Base-by-base conservation (phyloP, 2,888 invertebrate species). In the Uloborus plumipes region DNA sequence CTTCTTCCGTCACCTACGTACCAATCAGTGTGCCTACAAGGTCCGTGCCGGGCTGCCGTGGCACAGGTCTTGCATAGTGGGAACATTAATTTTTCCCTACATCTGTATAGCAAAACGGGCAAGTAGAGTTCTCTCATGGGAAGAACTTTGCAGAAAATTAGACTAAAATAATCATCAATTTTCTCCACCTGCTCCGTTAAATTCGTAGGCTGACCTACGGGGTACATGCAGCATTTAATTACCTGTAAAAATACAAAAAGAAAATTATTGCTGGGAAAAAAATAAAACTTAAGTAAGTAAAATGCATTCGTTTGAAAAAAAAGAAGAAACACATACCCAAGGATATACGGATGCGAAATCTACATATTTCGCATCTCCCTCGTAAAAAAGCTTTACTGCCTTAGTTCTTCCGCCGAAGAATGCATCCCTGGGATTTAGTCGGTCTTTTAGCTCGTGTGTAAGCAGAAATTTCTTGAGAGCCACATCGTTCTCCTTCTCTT, bases 341-440 rank as follows among this genome's bases (percentile, higher is more conserved):
- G 87, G 87, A 70, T 88, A 88, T n/a, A 87, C 39, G 6, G 84
- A 84, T 0, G 84, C 85, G 22, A 87, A 86, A 49, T 87, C 87
- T 3, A 85, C 64, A 65, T 88, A 87, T 14, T 83, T 78, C 7
- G 20, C 78, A 0, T 74, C 18, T 0, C 73, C 82, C 59, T 86
- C 84, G 50, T 86, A 70, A 55, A 85, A 86, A 9, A 88, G 49
- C 20, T 86, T 76, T 78, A 86, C 78, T 6, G 86, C 86, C 61
- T 87, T 86, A 0, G 86, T 87, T 18, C 87, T 20, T 0, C 87
- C 87, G 2, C 87, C 87, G 82, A 74, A 87, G 66, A 88, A 87
- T 16, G 86, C 86, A 79, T 87, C 86, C 55, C 86, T 69, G 18
- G 87, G 86, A 39, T 86, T 75, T 7, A 87, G 31, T 13, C 85